phyloP scores from a whole-genome alignment of 2,797 vertebrate species.

The Tamandua tetradactyla region DNA sequence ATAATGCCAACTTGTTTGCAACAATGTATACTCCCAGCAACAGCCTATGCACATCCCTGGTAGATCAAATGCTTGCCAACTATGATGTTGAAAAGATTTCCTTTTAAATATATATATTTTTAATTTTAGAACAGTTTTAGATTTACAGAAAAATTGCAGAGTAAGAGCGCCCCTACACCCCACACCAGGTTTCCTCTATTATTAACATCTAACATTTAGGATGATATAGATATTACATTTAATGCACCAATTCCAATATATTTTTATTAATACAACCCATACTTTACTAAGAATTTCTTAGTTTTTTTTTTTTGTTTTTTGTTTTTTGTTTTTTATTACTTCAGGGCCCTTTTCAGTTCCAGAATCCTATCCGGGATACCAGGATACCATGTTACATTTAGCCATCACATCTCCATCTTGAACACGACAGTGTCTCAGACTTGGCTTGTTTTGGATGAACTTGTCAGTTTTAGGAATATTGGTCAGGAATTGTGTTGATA shows the following conservation, averaged over 20 bases:
- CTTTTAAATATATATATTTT: background rate
- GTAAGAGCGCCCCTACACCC: no score
- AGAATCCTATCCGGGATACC: background rate
- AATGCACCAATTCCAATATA: background rate
- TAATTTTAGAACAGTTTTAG: background rate
- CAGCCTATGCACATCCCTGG: background rate
- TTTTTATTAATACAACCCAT: background rate
- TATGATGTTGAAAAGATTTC: background rate
- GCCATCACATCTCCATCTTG: no score
- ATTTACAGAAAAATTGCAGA: background rate
- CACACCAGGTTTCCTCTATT: no score
- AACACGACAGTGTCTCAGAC: background rate
- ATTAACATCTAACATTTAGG: background rate
- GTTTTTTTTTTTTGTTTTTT: no score
- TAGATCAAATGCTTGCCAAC: background rate
- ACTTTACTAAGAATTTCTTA: no score
- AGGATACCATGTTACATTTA: background rate
- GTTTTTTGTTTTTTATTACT: no score
- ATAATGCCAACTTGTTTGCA: background rate
- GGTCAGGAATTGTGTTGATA: background rate
- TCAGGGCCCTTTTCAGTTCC: background rate
- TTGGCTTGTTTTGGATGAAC: background rate
- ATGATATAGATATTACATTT: background rate
- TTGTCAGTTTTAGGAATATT: background rate
- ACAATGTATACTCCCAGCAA: background rate